phyloP scores from a whole-genome alignment of 2,888 invertebrate species.

The Chrysolina americana region DNA sequence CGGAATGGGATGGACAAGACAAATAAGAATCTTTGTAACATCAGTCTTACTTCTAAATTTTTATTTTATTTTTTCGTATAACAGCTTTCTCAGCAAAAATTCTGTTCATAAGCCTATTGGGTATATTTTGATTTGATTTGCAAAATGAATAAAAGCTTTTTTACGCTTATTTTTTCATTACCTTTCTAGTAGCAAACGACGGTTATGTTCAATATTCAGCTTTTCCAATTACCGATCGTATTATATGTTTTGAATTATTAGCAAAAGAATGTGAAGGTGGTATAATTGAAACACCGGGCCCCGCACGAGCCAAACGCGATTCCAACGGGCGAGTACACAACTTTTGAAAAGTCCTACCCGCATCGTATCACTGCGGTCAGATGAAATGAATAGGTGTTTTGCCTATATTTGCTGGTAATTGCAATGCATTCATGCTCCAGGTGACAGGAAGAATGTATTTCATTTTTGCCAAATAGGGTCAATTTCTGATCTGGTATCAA shows the following conservation, averaged over 20 bases:
- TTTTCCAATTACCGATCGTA: constrained; percentile 9
- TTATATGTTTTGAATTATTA: constrained; percentile 19
- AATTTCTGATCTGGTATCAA: constrained; percentile 5
- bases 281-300: constrained; percentile 22
- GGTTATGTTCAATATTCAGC: background rate
- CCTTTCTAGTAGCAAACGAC: background rate
- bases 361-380: constrained; percentile 22
- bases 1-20: too few relatives aligned
- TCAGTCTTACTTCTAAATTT: too few relatives aligned
- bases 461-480: background rate
- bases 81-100: too few relatives aligned
- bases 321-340: constrained; percentile 12
- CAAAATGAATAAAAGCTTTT: too few relatives aligned
- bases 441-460: constrained; percentile 17
- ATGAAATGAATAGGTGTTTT: constrained; percentile 20
- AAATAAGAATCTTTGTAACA: too few relatives aligned
- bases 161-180: too few relatives aligned
- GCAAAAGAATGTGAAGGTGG: constrained; percentile 10
- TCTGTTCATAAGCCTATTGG: too few relatives aligned
- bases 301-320: constrained; percentile 20
- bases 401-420: constrained; percentile 27
- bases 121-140: too few relatives aligned
- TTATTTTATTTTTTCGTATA: too few relatives aligned
- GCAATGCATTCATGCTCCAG: constrained; percentile 25
- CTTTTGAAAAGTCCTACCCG: constrained; percentile 19